Percentiles rank a stretch among this genome's conserved stretches.
Evolutionary conservation across 2,113 vertebrate genomes (phyloP).

Genomic region (Carollia perspicillata): DNA sequence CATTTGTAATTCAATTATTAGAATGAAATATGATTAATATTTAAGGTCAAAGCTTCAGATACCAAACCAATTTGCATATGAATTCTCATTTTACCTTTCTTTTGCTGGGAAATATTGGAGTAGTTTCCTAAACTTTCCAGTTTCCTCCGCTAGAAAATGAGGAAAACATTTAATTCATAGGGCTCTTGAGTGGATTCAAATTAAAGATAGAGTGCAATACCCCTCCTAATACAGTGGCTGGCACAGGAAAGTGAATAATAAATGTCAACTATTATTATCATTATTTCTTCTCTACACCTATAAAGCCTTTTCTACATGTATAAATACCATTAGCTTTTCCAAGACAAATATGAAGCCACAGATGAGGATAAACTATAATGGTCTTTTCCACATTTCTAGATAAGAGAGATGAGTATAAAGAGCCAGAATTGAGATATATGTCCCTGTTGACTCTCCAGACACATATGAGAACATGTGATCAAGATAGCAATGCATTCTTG

Average conservation of each 20-base stretch:
- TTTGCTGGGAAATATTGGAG: background rate
- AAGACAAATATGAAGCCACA: constrained; percentile 23
- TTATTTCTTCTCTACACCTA: background rate
- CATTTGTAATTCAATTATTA: background rate
- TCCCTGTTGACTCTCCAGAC: background rate
- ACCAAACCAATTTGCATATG: background rate
- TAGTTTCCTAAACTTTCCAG: background rate
- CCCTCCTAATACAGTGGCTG: background rate
- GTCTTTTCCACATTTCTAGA: background rate
- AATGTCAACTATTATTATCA: background rate
- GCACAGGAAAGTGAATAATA: background rate
- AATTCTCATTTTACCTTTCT: background rate
- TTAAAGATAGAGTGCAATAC: background rate
- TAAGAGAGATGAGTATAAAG: background rate
- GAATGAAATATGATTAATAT: background rate
- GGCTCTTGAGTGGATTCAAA: background rate
- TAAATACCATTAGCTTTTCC: background rate
- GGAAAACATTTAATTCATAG: background rate
- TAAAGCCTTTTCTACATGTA: background rate
- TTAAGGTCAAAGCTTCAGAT: background rate
- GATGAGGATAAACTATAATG: background rate
- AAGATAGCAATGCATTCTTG: constrained; percentile 17
- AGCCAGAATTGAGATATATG: background rate
- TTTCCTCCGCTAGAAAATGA: background rate
- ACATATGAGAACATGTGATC: background rate